Base-by-base conservation (phyloP, 1,140 invertebrate genomes). In the Andricus grossulariae region DNA sequence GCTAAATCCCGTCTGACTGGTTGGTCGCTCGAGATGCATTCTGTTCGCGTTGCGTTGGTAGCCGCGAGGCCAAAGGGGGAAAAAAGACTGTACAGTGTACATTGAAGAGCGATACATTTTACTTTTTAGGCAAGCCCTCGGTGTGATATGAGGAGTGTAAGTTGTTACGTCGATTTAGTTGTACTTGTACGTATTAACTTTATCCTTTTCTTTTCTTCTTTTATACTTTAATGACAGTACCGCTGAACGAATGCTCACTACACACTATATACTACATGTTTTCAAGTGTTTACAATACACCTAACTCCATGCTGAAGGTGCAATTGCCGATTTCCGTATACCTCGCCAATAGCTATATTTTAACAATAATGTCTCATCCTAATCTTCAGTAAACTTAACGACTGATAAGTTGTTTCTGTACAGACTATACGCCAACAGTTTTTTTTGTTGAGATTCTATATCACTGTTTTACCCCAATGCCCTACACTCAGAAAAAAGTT, bases 221-320 rank as follows among this genome's bases (percentile, higher is more conserved):
- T 4, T 66, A 39, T 66, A 54, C 52, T 66, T 66, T n/a, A 39
- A n/a, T 39, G 25, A 66, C 60, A 66, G 60, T 66, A 66, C 60
- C 60, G 60, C 60, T 66, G 60, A 66, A 66, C 60, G 25, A 66
- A 66, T 66, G 60, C 60, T 66, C 60, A 66, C 60, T 66, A 66
- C 25, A 57, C 19, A 57, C 19, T 12, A 21, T 66, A 66, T 66
- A 32, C 21, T 55, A 57, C 19, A 57, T 21, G 13, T 21, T 57
- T 57, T 57, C n/a, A 57, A 57, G 55, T 57, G 55, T 57, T 57
- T 13, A 57, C 6, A 57, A 5, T 18, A 21, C 19, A 57, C 55
- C 19, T 57, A 57, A 57, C 55, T 25, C 55, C 18, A 25, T 57
- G 25, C 18, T 57, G 55, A 57, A 57, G 55, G 13, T 57, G n/a